A percentile compares a stretch with the other conserved stretches of the same genome.
Conservation (phyloP, 2,888 invertebrate species). For the Polyommatus icarus region DNA sequence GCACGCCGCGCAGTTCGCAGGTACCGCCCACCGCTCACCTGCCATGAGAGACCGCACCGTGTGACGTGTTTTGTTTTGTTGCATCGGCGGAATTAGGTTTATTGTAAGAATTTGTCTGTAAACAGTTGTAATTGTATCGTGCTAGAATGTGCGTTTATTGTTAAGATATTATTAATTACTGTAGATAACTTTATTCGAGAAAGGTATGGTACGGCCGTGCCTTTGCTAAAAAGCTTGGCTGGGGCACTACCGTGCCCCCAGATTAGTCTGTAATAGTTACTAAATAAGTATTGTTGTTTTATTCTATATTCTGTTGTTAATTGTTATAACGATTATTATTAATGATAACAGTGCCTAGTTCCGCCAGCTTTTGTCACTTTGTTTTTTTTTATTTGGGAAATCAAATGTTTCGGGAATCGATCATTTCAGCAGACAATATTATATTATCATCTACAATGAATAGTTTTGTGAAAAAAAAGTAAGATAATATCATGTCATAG, state of each 20-base stretch:
- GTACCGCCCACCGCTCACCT: constrained; percentile 39
- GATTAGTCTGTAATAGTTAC: no score
- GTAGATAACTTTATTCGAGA: no score
- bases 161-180: no score
- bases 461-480: neutral
- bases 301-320: neutral
- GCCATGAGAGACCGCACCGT: constrained; percentile 16
- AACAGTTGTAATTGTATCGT: no score
- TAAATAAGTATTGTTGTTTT: neutral
- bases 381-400: neutral
- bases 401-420: neutral
- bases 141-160: no score
- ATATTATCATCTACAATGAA: neutral
- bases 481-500: neutral
- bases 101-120: neutral
- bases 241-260: no score
- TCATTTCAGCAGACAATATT: neutral
- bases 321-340: neutral
- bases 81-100: constrained; percentile 27
- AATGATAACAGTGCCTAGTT: neutral
- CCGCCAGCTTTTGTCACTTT: neutral
- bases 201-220: no score
- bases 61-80: neutral
- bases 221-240: no score
- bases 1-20: constrained; percentile 46